Evolutionary conservation across 37 sponge, comb jelly and placozoan species (phyloP).

Genomic region (Oscarella lobularis): DNA sequence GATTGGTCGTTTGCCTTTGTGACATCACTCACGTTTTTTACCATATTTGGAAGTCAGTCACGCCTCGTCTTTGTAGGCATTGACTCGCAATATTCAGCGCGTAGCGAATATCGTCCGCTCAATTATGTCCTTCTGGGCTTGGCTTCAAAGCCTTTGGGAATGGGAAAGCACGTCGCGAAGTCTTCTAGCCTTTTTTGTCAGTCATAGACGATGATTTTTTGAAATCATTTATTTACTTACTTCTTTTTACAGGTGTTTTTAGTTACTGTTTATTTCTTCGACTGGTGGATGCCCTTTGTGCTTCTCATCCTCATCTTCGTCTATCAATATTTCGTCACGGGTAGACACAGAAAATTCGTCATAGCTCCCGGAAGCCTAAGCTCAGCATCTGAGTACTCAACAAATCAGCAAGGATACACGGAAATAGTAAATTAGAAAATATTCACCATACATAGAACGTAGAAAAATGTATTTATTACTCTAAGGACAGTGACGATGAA

Average conservation of each 20-base stretch:
- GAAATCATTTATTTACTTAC: background rate
- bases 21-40: too few relatives aligned
- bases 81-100: conserved; percentile 39
- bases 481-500: background rate
- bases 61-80: conserved; percentile 18
- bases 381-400: too few relatives aligned
- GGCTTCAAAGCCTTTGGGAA: conserved; percentile 24
- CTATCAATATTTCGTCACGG: conserved; percentile 55
- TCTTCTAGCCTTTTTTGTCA: conserved; percentile 19
- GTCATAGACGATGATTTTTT: background rate
- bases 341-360: too few relatives aligned
- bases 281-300: conserved; percentile 65
- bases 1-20: background rate
- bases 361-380: too few relatives aligned
- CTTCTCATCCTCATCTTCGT: conserved; percentile 27
- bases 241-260: conserved; percentile 52
- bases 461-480: too few relatives aligned
- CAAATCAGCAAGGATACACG: too few relatives aligned
- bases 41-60: too few relatives aligned
- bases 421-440: too few relatives aligned
- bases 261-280: conserved; percentile 30
- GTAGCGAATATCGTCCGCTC: conserved; percentile 20
- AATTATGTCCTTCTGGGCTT: conserved; percentile 15
- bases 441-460: too few relatives aligned
- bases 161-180: conserved; percentile 47